These are phyloP conservation scores for Lottia gigantea DNA, from an alignment of 2,888 invertebrate species.

Conservation along the genomic window DNA sequence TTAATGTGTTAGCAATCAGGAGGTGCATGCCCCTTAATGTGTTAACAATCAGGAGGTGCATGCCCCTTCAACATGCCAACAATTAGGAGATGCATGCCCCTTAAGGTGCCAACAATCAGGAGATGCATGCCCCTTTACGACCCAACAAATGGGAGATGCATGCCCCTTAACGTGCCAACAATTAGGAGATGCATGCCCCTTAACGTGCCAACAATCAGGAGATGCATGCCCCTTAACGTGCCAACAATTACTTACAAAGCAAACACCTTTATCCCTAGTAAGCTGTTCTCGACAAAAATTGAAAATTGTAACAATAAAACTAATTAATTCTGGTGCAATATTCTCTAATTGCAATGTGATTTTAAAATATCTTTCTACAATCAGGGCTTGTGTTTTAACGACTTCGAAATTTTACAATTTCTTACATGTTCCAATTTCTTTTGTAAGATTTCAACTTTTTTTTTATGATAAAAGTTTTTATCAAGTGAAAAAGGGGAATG, in stretches of 20 bases:
- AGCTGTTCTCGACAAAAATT: conserved; percentile 46
- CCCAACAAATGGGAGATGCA: background rate
- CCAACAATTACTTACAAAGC: conserved; percentile 55
- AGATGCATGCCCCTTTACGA: too few relatives aligned
- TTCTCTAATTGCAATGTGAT: conserved; percentile 11
- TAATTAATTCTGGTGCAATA: conserved; percentile 15
- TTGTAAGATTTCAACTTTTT: too few relatives aligned
- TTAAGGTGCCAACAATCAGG: too few relatives aligned
- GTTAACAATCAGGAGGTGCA: too few relatives aligned
- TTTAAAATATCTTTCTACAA: too few relatives aligned
- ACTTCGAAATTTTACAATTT: too few relatives aligned
- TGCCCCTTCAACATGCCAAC: too few relatives aligned
- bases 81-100: too few relatives aligned
- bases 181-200: background rate
- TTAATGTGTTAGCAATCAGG: background rate
- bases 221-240: background rate
- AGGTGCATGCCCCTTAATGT: background rate
- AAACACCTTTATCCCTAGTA: conserved; percentile 54
- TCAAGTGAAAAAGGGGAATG: too few relatives aligned
- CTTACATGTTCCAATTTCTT: too few relatives aligned
- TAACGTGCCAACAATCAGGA: background rate
- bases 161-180: background rate
- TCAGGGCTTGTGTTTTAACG: too few relatives aligned
- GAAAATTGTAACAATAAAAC: conserved; percentile 24
- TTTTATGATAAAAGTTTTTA: too few relatives aligned